These are phyloP conservation scores for Macaca fascicularis DNA, from an alignment of 2,113 vertebrate species.

Conservation along the genomic window T2T-MFA8v1.1 NC_088378.1:157546501-157547000, in stretches of 20 bases:
- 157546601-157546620: slow-evolving; percentile 76
- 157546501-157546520: not conserved
- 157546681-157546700: slow-evolving; percentile 54
- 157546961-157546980: not conserved
- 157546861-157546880: not conserved
- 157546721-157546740: not conserved
- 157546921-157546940: not conserved
- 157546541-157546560: slow-evolving; percentile 19
- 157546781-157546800: not conserved
- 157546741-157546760: not conserved
- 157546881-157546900: not conserved
- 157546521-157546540: slow-evolving; percentile 15
- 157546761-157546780: not conserved
- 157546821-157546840: not conserved
- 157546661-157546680: slow-evolving; percentile 76
- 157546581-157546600: slow-evolving; percentile 37
- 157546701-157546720: slow-evolving; percentile 27
- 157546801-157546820: not conserved
- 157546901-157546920: slow-evolving; percentile 21
- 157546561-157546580: slow-evolving; percentile 35
- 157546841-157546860: not conserved
- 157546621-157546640: slow-evolving; percentile 74
- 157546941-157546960: not conserved
- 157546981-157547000: not conserved
- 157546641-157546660: slow-evolving; percentile 72